Evolutionary conservation across 2,888 invertebrate genomes (phyloP).

Genomic region (Hemistola chrysoprasaria): DNA sequence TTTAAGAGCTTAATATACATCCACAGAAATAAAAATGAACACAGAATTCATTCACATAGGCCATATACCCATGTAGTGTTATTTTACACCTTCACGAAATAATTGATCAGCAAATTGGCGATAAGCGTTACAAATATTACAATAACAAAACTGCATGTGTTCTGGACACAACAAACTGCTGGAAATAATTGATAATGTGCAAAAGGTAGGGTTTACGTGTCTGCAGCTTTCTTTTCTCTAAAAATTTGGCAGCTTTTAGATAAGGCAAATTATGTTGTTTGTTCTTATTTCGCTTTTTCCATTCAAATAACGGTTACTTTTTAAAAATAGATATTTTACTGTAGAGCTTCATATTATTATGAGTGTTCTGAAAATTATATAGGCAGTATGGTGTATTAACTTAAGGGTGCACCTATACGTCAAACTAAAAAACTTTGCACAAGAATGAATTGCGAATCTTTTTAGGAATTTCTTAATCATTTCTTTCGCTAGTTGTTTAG

Average conservation of each 20-base stretch:
- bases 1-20: background rate
- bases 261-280: conserved; percentile 1
- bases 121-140: conserved; percentile 46
- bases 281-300: background rate
- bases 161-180: conserved; percentile 43
- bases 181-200: conserved; percentile 57
- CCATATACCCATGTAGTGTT: conserved; percentile 13
- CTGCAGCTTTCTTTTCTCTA: conserved; percentile 47
- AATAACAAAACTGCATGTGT: conserved; percentile 45
- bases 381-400: too few relatives aligned
- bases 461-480: too few relatives aligned
- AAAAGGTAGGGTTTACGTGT: conserved; percentile 37
- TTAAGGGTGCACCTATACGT: too few relatives aligned
- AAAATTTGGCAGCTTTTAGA: conserved; percentile 7
- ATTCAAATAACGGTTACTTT: too few relatives aligned
- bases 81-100: conserved; percentile 31
- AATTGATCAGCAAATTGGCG: conserved; percentile 48
- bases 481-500: too few relatives aligned
- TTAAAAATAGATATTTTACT: background rate
- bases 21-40: conserved; percentile 3
- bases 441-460: too few relatives aligned
- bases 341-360: too few relatives aligned
- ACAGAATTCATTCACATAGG: conserved; percentile 7
- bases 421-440: too few relatives aligned
- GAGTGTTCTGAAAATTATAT: too few relatives aligned